Base-by-base conservation (phyloP, 2,113 vertebrate genomes). In the Henicopernis longicauda region DNA sequence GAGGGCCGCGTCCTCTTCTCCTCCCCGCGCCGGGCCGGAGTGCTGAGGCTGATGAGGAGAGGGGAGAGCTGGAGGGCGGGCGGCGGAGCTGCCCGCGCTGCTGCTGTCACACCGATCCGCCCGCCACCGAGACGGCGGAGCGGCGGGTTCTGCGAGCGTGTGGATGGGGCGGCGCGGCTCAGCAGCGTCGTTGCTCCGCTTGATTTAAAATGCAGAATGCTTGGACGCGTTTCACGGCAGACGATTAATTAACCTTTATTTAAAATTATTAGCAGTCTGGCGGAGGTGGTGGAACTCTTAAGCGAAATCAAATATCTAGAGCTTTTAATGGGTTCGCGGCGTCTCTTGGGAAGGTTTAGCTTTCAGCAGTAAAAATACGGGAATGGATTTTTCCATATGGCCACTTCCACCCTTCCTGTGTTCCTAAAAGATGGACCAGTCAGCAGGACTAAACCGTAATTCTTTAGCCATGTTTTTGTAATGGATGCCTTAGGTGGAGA, bases 351-450 rank as follows among this genome's bases (percentile, higher is more conserved):
- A 96, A 73, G 90, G 82, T 52, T 97, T 86, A 66, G 58, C 54
- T 96, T 96, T 96, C 95, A 85, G 74, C 49, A 36, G 62, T 77
- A 66, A 58, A 72, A 88, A 23, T 21, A 32, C 2, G 38, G 62
- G n/a, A 80, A 65, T 82, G 29, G 87, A 66, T 93, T 95, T 97
- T 96, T 94, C 95, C 93, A 92, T 95, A 90, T 92, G 95, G 85
- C 45, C 20, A 5, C 2, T 0, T 67, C 45, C 3, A 82, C 26
- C 20, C 62, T 90, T 91, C 54, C 82, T 34, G 31, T 44, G 58
- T 11, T 96, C 59, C 62, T 73, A 34, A 57, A 91, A 65, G 70
- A 49, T 54, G 34, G 70, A 67, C 16, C 21, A 3, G n/a, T 16
- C 65, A 27, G 77, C 69, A 74, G 31, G 62, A 52, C 16, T 78